phyloP scores from a whole-genome alignment of 2,113 vertebrate species.

The Pavo muticus region DNA sequence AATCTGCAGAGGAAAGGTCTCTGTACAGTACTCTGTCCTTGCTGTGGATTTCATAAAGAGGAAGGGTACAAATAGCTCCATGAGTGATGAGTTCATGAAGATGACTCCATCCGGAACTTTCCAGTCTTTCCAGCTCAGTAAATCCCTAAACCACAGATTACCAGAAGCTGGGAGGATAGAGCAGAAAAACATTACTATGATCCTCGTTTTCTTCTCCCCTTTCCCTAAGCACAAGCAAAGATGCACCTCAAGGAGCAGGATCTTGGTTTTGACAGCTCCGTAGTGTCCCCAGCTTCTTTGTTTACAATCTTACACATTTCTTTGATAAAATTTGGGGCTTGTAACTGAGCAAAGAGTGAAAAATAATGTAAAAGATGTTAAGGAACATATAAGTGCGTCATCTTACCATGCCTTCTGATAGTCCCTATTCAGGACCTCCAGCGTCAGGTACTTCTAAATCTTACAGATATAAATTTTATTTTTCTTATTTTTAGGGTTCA shows the following conservation, averaged over 20 bases:
- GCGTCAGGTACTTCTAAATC: not conserved
- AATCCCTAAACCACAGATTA: constrained; percentile 7
- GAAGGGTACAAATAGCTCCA: constrained; percentile 20
- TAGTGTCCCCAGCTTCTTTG: not conserved
- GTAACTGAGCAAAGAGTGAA: not conserved
- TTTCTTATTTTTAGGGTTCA: not conserved
- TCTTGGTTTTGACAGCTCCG: not conserved
- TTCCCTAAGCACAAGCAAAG: not conserved
- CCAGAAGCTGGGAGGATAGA: not conserved
- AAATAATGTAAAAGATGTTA: not conserved
- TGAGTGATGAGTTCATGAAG: not conserved
- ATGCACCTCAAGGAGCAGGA: not conserved
- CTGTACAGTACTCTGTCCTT: not conserved
- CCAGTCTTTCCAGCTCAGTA: constrained; percentile 18
- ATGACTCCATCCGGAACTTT: constrained; percentile 21
- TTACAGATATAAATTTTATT: not conserved
- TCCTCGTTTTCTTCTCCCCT: not conserved
- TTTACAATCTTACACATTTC: not conserved
- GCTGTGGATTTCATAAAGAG: not conserved
- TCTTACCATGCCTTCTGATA: not conserved
- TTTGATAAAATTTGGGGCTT: not conserved
- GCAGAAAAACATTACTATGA: not conserved
- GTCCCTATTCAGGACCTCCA: not conserved
- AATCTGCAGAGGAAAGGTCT: not conserved
- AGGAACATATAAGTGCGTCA: not conserved